Percentiles rank a stretch among this genome's conserved stretches.
Evolutionary conservation across 1,140 invertebrate genomes (phyloP).

Genomic region (Antheraea mylitta): DNA sequence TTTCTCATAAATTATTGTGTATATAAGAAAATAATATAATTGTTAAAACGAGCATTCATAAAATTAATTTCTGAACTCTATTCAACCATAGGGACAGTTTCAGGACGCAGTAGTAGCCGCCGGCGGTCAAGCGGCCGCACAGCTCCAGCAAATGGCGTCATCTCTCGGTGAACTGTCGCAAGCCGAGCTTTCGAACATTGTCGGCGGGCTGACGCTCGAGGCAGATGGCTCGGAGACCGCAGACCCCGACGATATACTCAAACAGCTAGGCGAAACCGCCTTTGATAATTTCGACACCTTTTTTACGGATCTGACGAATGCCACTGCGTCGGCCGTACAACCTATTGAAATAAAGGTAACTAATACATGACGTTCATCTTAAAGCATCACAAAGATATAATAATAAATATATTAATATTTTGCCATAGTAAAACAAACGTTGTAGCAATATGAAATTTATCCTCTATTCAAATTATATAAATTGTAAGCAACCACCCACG

Average conservation of each 20-base stretch:
- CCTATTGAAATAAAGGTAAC: constrained; percentile 74
- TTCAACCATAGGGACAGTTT: constrained; percentile 28
- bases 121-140: constrained; percentile 57
- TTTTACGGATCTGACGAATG: constrained; percentile 73
- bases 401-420: too few relatives aligned
- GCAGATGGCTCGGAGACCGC: constrained; percentile 73
- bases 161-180: constrained; percentile 82
- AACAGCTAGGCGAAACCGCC: constrained; percentile 83
- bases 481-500: too few relatives aligned
- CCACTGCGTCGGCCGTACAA: constrained; percentile 57
- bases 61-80: background rate
- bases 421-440: too few relatives aligned
- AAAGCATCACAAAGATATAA: too few relatives aligned
- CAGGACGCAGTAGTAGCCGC: constrained; percentile 72
- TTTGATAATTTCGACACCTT: constrained; percentile 79
- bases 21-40: too few relatives aligned
- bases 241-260: constrained; percentile 85
- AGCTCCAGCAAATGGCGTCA: constrained; percentile 68
- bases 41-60: background rate
- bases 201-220: constrained; percentile 75
- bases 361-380: constrained; percentile 9
- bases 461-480: too few relatives aligned
- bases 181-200: constrained; percentile 83
- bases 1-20: background rate
- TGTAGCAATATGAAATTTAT: too few relatives aligned